A percentile compares a stretch with the other conserved stretches of the same genome.
phyloP scores from a whole-genome alignment of 2,888 invertebrate genomes.

The Eucriotettix oculatus region DNA sequence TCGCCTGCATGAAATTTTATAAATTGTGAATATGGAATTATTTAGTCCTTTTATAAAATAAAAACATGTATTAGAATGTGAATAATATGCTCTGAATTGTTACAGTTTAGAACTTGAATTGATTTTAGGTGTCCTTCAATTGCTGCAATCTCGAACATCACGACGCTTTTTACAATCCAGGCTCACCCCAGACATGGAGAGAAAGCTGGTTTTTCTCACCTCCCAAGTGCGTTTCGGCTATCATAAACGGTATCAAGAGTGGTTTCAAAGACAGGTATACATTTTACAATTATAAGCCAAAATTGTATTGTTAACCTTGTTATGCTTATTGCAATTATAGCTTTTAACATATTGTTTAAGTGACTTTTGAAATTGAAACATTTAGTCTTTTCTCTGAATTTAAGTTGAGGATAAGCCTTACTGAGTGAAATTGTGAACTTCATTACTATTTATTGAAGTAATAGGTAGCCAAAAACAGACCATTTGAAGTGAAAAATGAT shows the following conservation, averaged over 20 bases:
- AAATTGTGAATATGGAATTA: too few relatives aligned
- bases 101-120: background rate
- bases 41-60: background rate
- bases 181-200: slow-evolving; percentile 84
- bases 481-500: too few relatives aligned
- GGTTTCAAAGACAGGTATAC: slow-evolving; percentile 63
- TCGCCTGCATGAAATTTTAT: too few relatives aligned
- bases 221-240: slow-evolving; percentile 74
- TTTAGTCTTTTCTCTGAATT: too few relatives aligned
- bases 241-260: slow-evolving; percentile 85
- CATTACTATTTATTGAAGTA: too few relatives aligned
- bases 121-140: slow-evolving; percentile 44
- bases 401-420: too few relatives aligned
- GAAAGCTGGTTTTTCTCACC: slow-evolving; percentile 74
- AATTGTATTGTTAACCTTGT: background rate
- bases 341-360: too few relatives aligned
- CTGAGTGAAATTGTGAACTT: too few relatives aligned
- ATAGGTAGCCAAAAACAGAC: too few relatives aligned
- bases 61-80: background rate
- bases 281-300: too few relatives aligned
- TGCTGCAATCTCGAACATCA: slow-evolving; percentile 72
- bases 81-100: too few relatives aligned
- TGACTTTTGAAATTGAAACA: too few relatives aligned
- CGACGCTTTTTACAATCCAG: slow-evolving; percentile 68
- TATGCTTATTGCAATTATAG: background rate